Evolutionary conservation across 2,888 invertebrate genomes (phyloP), one percentile per base, ranked within the genome.

Genomic region (Glaucopsyche alexis): DNA sequence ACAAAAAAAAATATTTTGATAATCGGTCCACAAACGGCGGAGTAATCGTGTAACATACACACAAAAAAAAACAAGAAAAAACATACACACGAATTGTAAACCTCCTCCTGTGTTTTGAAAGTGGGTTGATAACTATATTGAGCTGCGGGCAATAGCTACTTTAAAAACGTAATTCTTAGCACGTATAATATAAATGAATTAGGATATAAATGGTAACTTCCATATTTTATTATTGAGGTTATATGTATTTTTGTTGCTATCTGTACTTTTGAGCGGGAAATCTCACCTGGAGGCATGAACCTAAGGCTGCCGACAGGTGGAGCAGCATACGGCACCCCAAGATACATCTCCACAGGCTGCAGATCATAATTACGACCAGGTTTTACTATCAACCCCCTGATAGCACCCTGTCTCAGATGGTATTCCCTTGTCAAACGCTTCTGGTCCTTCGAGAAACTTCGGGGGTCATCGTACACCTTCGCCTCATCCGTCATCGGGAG

Each of bases 321-420:
- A 50, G 96, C 96, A 6, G 97, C 97, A 87, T 97, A 97, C 6
- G 97, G 97, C 79, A 97, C 94, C 3, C 97, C 97, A 72, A 96
- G 89, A 84, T 95, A 97, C 85, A 96, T 95, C 84, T 96, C 96
- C 76, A 96, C 95, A 45, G 91, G 90, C 80, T 94, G 94, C 74
- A 96, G 84, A 50, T 95, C 94, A 73, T 94, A 94, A 78, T 94
- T 94, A 52, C 94, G 88, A 78, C 94, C 94, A 6, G 95, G 95
- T 77, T 95, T 95, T 60, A 95, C 94, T 29, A 95, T 93, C 75
- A 95, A 88, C 70, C 97, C 97, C 79, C 95, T 94, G 11, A 97
- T 83, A 64, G 94, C 93, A 0, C 96, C 96, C 83, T 96, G 96
- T 79, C 95, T 94, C 76, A 96, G 89, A 78, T 92, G 92, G 75